Base-by-base conservation (phyloP, 1,140 invertebrate species). In the Pinna nobilis region DNA sequence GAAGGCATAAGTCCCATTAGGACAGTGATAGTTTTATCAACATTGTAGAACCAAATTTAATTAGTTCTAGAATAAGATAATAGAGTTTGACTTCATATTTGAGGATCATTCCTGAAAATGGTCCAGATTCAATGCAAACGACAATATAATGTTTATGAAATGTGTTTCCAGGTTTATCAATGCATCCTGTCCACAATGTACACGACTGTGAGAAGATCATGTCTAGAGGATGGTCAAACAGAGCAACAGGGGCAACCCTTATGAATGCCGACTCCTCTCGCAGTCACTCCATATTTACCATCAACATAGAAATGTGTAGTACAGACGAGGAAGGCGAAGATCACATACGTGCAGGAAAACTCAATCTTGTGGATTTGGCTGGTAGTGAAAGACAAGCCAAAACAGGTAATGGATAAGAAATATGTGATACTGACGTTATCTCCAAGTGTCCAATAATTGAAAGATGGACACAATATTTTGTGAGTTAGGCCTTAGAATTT, bases 261-360 rank as follows among this genome's bases (percentile, higher is more conserved):
- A 96, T 96, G 95, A 96, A 96, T 86, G 93, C 94, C 0, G 94
- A 95, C 70, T 96, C 95, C 33, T 91, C 89, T 4, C 91, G 97
- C 7, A 92, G 91, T 70, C 96, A 98, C 87, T 96, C 95, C n/a
- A 97, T 98, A 66, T 95, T 98, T 84, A 96, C 94, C 0, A 93
- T 98, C 64, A 93, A 93, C 51, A 89, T 98, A 15, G 96, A 98
- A 88, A 94, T 94, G 90, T 92, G 94, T 83, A 87, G 87, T 20
- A 85, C 86, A n/a, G 82, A 88, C 69, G 86, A 87, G 4, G 82
- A 82, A 9, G 87, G 87, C 7, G 92, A 92, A 55, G 90, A 90
- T 66, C 90, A 89, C 84, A 93, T 95, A 59, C 88, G 92, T 53
- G 86, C 84, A 0, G 64, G 90, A 60, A 88, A 89, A 76, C 75